A percentile compares a stretch with the other conserved stretches of the same genome.
phyloP scores from a whole-genome alignment of 2,113 vertebrate species.

The Echinops telfairi region DNA sequence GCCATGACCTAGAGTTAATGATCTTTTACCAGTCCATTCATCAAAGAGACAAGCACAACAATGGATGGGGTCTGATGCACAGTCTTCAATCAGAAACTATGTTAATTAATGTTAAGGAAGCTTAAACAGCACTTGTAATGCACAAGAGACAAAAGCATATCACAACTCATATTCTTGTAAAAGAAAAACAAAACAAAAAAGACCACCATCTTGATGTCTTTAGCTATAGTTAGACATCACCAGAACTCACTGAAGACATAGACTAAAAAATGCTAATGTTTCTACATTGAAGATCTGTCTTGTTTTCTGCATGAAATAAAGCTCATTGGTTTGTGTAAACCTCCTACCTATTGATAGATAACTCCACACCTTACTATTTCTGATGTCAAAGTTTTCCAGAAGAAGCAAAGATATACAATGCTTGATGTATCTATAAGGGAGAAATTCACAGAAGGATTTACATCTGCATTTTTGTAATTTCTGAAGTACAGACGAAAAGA shows the following conservation, averaged over 20 bases:
- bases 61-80: slow-evolving; percentile 73
- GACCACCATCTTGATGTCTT: neutral
- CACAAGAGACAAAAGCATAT: slow-evolving; percentile 8
- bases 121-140: neutral
- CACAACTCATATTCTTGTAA: neutral
- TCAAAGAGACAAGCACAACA: slow-evolving; percentile 82
- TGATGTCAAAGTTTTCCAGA: neutral
- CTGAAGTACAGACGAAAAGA: neutral
- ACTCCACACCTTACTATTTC: neutral
- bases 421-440: neutral
- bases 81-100: slow-evolving; percentile 77
- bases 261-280: slow-evolving; percentile 5
- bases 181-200: neutral
- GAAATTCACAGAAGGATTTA: neutral
- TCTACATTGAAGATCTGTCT: slow-evolving; percentile 11
- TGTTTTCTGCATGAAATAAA: slow-evolving; percentile 38
- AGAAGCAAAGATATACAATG: neutral
- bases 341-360: slow-evolving; percentile 24
- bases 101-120: slow-evolving; percentile 60
- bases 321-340: neutral
- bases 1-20: slow-evolving; percentile 80
- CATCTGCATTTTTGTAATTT: neutral
- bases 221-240: neutral
- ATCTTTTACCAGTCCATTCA: slow-evolving; percentile 83
- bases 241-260: neutral